Conservation (phyloP, 2,888 invertebrate species). For the Noctua janthina region DNA sequence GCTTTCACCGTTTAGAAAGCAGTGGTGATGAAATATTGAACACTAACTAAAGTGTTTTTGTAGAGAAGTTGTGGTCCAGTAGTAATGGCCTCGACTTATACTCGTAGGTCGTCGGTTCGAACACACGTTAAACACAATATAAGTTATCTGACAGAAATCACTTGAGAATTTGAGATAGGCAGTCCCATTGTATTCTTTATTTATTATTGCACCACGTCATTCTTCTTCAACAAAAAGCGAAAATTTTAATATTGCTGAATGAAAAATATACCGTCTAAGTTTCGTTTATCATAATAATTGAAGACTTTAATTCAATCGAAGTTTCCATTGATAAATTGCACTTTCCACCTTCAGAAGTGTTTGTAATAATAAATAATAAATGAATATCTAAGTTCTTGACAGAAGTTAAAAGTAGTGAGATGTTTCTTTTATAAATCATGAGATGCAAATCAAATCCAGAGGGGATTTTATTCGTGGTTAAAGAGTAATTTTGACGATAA, state of each 20-base stretch:
- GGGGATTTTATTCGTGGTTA: background rate
- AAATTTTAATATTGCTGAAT: constrained; percentile 4
- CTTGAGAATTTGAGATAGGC: background rate
- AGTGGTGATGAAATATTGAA: background rate
- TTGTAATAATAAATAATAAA: constrained; percentile 2
- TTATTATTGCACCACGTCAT: background rate
- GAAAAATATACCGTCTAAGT: background rate
- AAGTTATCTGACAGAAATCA: background rate
- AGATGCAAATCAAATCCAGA: background rate
- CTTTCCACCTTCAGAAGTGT: background rate
- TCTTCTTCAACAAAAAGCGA: constrained; percentile 5
- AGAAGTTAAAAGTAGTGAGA: background rate
- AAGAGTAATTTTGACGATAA: background rate
- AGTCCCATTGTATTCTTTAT: constrained; percentile 4
- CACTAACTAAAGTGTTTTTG: background rate
- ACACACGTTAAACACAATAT: background rate
- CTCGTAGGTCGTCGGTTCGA: background rate
- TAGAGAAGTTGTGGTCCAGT: background rate
- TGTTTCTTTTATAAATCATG: constrained; percentile 10
- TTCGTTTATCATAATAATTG: constrained; percentile 21
- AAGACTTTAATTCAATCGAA: constrained; percentile 18
- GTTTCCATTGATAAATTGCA: constrained; percentile 26
- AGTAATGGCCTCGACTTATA: background rate
- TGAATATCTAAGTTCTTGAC: background rate
- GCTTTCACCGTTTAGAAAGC: background rate